Base-by-base conservation (phyloP, 2,113 vertebrate genomes). In the Equus przewalskii region DNA sequence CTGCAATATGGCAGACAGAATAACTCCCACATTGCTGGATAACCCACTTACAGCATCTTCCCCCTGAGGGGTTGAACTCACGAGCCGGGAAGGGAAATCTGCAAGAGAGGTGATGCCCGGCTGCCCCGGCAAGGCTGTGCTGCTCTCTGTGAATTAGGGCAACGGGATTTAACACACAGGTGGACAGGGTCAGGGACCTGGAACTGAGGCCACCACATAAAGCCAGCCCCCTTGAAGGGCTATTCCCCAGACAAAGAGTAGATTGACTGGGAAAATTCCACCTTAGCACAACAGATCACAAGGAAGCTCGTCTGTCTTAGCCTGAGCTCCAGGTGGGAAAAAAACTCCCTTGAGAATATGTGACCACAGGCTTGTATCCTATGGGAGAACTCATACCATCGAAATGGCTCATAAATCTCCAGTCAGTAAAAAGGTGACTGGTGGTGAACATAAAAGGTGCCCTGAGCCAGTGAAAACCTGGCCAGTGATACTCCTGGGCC, bases 151-250 rank as follows among this genome's bases (percentile, higher is more conserved):
- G 28, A 62, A 44, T 62, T 46, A 72, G 54, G 54, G 54, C 33
- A 51, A 51, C 18, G 6, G 9, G 26, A 11, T 11, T 46, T 14
- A 7, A 62, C 81, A 44, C 2, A 12, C 1, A 58, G 0, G 3
- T 33, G 44, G 54, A 60, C 5, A 54, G 4, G 51, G 46, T 62
- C 81, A 15, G 7, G 44, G 54, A 41, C 41, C 89, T 36, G 54
- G 64, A n/a, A 21, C 44, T 7, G 28, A 72, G 54, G 13, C 26
- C 26, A 14, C 1, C 44, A 18, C 21, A 54, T 0, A 14, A 54
- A 60, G 26, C 19, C 51, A 80, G 44, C 6, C 26, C 1, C 3
- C 41, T 60, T 18, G 44, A 60, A n/a, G 33, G 33, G 5, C 16
- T 7, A 7, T 69, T 26, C 24, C 26, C 33, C 60, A 22, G 36